A percentile compares a stretch with the other conserved stretches of the same genome.
phyloP scores from a whole-genome alignment of 2,888 invertebrate genomes.

The Mimumesa dahlbomi region DNA sequence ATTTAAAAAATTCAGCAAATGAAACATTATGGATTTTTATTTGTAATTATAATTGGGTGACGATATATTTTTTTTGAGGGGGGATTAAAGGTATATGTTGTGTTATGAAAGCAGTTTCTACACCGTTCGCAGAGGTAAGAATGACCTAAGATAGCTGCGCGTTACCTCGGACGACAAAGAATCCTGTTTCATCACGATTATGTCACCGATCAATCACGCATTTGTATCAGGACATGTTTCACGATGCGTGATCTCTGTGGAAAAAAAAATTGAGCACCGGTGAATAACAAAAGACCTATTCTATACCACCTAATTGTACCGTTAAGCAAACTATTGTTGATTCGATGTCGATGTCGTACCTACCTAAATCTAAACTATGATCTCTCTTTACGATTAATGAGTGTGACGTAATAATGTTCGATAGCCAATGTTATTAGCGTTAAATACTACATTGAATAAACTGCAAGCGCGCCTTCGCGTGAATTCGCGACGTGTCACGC shows the following conservation, averaged over 20 bases:
- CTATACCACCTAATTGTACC: conserved; percentile 37
- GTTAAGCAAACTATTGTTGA: conserved; percentile 59
- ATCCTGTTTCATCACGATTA: conserved; percentile 28
- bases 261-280: conserved; percentile 10
- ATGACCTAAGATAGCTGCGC: conserved; percentile 3
- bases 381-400: conserved; percentile 70
- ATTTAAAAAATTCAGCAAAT: no score
- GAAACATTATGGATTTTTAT: no score
- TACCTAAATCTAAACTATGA: conserved; percentile 58
- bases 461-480: conserved; percentile 13
- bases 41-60: no score
- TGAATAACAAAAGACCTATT: conserved; percentile 30
- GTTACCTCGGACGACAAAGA: conserved; percentile 27
- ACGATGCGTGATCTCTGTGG: conserved; percentile 1
- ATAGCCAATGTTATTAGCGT: conserved; percentile 64
- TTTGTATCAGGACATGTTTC: conserved; percentile 23
- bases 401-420: conserved; percentile 72
- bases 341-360: conserved; percentile 69
- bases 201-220: conserved; percentile 42
- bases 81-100: not conserved
- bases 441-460: conserved; percentile 53
- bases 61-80: no score
- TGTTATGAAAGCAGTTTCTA: not conserved
- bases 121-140: conserved; percentile 12
- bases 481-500: not conserved